These are phyloP conservation scores for Atta texana DNA, from an alignment of 1,140 invertebrate species.

Conservation along the genomic window DNA sequence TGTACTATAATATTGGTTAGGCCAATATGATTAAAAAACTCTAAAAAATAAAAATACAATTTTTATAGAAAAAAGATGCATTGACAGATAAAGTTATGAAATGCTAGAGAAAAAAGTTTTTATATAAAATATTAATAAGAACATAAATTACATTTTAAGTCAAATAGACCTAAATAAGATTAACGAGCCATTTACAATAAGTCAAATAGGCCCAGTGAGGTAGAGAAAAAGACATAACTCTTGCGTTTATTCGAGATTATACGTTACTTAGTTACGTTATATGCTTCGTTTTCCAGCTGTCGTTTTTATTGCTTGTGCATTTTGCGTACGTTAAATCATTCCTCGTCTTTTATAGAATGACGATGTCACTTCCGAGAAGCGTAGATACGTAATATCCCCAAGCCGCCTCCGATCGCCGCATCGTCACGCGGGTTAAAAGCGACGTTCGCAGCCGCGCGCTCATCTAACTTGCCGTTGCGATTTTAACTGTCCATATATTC, in stretches of 20 bases:
- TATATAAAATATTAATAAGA: too few species aligned
- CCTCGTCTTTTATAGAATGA: slow-evolving; percentile 36
- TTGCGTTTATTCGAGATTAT: neutral
- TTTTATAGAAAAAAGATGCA: too few species aligned
- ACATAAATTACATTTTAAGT: too few species aligned
- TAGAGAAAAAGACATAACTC: too few species aligned
- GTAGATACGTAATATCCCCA: slow-evolving; percentile 21
- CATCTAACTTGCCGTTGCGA: slow-evolving; percentile 44
- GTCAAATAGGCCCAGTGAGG: too few species aligned
- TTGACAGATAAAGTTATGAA: too few species aligned
- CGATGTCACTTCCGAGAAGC: slow-evolving; percentile 29
- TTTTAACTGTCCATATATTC: slow-evolving; percentile 48
- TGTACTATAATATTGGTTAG: too few species aligned
- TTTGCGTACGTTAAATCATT: slow-evolving; percentile 41
- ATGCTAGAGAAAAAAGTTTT: too few species aligned
- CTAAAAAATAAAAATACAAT: too few species aligned
- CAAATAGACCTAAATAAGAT: too few species aligned
- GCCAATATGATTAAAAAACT: too few species aligned
- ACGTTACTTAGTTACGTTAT: neutral
- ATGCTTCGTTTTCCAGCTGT: neutral
- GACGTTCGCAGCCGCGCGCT: slow-evolving; percentile 36
- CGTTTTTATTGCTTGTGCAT: neutral
- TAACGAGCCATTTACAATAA: too few species aligned
- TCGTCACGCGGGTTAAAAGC: slow-evolving; percentile 45
- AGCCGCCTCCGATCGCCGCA: neutral